phyloP scores from a whole-genome alignment of 2,113 vertebrate genomes.

The Oncorhynchus mykiss region DNA sequence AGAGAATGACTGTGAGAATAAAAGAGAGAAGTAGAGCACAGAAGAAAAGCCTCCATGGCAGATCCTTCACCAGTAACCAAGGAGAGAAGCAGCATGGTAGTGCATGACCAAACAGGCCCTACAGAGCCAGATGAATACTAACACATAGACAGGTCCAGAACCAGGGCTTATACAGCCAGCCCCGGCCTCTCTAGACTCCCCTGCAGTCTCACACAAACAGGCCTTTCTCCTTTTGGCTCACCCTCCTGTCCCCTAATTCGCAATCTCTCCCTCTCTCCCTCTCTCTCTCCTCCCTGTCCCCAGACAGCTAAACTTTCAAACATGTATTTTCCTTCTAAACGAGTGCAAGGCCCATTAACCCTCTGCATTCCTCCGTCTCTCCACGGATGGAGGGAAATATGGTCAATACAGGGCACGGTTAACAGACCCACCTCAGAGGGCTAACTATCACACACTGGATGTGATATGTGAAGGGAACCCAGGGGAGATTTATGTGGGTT shows the following conservation, averaged over 20 bases:
- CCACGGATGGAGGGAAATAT: neutral
- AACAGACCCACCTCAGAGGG: neutral
- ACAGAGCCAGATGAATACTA: slow-evolving; percentile 36
- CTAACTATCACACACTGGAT: neutral
- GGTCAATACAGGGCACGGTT: neutral
- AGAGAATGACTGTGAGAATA: slow-evolving; percentile 18
- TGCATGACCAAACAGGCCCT: slow-evolving; percentile 35
- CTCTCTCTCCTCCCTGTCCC: neutral
- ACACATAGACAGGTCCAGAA: slow-evolving; percentile 22
- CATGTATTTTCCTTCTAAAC: slow-evolving; percentile 12
- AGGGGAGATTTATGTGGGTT: too few species aligned
- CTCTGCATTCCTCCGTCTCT: slow-evolving; percentile 2
- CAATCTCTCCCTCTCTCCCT: neutral
- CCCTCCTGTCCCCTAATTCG: neutral
- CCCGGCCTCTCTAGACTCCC: neutral
- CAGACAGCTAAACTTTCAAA: slow-evolving; percentile 1
- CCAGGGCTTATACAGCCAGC: neutral
- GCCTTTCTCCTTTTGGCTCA: neutral
- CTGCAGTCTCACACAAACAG: neutral
- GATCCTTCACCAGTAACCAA: slow-evolving; percentile 41
- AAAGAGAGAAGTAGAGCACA: slow-evolving; percentile 24
- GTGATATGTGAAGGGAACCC: too few species aligned
- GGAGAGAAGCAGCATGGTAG: slow-evolving; percentile 44
- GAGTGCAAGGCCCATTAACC: neutral
- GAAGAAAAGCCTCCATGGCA: slow-evolving; percentile 27